phyloP scores from a whole-genome alignment of 2,888 invertebrate species.

The Platynereis dumerilii region DNA sequence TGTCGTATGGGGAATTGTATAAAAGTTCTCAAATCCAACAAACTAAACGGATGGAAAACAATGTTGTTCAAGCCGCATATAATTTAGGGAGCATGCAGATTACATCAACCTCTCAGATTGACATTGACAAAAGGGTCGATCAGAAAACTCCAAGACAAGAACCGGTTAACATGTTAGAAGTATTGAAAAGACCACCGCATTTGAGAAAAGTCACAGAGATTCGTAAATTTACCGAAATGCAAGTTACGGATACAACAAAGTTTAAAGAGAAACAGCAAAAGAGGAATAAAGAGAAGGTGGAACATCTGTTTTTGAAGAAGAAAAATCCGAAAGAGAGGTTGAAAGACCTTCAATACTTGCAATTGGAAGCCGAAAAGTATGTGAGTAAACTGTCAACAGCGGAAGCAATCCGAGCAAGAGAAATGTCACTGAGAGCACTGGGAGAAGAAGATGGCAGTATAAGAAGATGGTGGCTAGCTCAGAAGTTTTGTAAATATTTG shows the following conservation, averaged over 20 bases:
- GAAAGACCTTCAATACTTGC: not conserved
- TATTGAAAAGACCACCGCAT: slow-evolving; percentile 5
- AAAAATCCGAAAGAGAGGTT: not conserved
- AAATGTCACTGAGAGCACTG: slow-evolving; percentile 6
- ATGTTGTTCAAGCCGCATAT: slow-evolving; percentile 4
- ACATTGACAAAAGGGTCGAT: not conserved
- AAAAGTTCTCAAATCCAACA: slow-evolving; percentile 4
- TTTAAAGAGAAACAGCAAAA: not conserved
- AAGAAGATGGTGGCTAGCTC: slow-evolving; percentile 1
- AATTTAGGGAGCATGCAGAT: not conserved
- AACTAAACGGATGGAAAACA: not conserved
- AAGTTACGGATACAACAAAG: no score
- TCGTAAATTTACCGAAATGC: not conserved
- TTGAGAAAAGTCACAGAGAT: not conserved
- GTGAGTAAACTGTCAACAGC: not conserved
- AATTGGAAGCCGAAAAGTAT: not conserved
- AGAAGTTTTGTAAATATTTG: slow-evolving; percentile 4
- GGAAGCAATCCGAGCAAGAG: not conserved
- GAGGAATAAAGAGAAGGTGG: not conserved
- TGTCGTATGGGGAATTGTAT: not conserved
- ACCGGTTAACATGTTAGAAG: not conserved
- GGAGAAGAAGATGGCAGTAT: slow-evolving; percentile 1
- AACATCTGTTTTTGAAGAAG: not conserved
- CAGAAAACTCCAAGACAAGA: not conserved
- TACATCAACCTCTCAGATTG: not conserved